These are phyloP conservation scores for Pangasius krempfi DNA, from an alignment of 2,797 vertebrate species.

Conservation along the genomic window DNA sequence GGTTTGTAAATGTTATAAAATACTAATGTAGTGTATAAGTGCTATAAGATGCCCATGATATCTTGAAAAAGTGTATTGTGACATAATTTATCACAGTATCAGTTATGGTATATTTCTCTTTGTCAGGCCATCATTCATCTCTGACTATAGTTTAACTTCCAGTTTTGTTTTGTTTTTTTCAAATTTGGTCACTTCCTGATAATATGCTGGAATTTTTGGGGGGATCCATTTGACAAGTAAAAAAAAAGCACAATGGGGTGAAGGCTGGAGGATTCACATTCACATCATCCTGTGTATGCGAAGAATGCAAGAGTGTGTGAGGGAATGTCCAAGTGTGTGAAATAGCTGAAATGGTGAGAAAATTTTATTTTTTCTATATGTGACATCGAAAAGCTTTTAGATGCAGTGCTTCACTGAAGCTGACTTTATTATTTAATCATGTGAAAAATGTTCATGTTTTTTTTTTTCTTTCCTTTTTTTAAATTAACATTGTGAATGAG, in stretches of 20 bases:
- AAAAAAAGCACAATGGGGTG: not conserved
- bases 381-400: not conserved
- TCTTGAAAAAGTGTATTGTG: not conserved
- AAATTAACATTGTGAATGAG: not conserved
- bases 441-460: not conserved
- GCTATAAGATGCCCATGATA: not conserved
- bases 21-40: not conserved
- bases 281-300: not conserved
- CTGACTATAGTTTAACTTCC: not conserved
- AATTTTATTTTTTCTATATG: not conserved
- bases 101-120: not conserved
- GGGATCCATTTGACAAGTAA: not conserved
- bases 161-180: not conserved
- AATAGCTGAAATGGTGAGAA: constrained; percentile 22
- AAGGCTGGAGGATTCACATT: constrained; percentile 8
- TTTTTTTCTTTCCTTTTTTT: not conserved
- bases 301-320: not conserved
- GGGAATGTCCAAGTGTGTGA: constrained; percentile 12
- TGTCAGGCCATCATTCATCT: not conserved
- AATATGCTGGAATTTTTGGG: not conserved
- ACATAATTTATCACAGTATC: not conserved
- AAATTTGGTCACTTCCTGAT: constrained; percentile 7
- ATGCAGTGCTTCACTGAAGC: not conserved
- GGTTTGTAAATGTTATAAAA: not conserved
- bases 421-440: constrained; percentile 23